Percentiles rank a stretch among this genome's conserved stretches.
Evolutionary conservation across 2,113 vertebrate genomes (phyloP).

Genomic region (Pipra filicauda): DNA sequence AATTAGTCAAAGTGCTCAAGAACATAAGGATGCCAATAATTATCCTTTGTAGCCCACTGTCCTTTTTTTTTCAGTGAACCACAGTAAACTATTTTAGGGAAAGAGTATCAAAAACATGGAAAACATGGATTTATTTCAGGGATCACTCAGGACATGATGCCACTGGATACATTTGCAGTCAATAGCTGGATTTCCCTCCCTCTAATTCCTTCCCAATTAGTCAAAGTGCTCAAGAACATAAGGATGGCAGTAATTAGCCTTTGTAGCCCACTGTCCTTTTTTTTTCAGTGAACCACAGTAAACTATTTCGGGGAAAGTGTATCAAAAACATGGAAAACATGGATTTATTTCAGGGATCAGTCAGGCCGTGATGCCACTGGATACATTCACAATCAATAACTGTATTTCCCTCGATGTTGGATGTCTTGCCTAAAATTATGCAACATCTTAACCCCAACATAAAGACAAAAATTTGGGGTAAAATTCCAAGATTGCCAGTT

Average conservation of each 20-base stretch:
- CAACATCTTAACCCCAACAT: neutral
- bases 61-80: neutral
- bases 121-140: neutral
- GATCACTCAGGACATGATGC: neutral
- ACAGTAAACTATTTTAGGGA: neutral
- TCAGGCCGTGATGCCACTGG: neutral
- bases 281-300: neutral
- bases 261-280: neutral
- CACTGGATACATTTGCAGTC: neutral
- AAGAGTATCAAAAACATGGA: neutral
- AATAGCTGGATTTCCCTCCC: neutral
- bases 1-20: neutral
- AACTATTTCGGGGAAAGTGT: neutral
- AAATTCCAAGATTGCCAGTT: neutral
- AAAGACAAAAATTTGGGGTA: neutral
- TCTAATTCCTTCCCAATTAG: neutral
- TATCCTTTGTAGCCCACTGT: neutral
- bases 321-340: neutral
- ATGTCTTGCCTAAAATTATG: neutral
- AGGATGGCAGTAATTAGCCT: neutral
- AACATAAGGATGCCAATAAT: neutral
- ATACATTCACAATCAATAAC: accelerated
- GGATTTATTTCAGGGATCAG: neutral
- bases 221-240: neutral
- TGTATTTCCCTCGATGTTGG: neutral